A percentile compares a stretch with the other conserved stretches of the same genome.
These are phyloP conservation scores for Trypoxylus dichotomus DNA, from an alignment of 1,140 invertebrate species.

Conservation along the genomic window DNA sequence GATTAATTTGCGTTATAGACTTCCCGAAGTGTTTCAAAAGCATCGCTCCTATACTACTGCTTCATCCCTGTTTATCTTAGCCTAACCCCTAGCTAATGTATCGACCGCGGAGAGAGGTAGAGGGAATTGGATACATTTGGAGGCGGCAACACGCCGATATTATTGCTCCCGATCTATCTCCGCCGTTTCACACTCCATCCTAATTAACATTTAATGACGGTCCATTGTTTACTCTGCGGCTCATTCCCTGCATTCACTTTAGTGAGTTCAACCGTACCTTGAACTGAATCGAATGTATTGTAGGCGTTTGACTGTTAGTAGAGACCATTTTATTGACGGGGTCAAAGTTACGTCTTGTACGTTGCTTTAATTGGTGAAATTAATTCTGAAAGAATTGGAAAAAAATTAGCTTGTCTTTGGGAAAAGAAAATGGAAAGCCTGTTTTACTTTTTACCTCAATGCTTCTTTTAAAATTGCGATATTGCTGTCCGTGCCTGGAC, in stretches of 20 bases:
- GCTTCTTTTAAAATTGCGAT: too few species aligned
- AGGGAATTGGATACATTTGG: not conserved
- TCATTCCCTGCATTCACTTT: not conserved
- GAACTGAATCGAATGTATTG: too few species aligned
- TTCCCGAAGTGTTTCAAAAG: not conserved
- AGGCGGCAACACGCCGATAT: not conserved
- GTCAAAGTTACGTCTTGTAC: too few species aligned
- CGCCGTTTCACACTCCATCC: not conserved
- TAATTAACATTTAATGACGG: constrained; percentile 23
- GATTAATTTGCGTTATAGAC: not conserved
- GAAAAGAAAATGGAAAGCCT: too few species aligned
- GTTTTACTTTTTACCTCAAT: too few species aligned
- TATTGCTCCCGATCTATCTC: not conserved
- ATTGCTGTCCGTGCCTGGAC: too few species aligned
- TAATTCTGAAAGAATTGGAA: too few species aligned
- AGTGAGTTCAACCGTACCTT: not conserved
- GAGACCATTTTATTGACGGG: too few species aligned
- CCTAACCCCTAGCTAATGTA: not conserved
- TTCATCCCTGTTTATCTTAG: not conserved
- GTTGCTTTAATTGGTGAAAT: too few species aligned
- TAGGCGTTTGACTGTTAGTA: too few species aligned
- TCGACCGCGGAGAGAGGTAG: not conserved
- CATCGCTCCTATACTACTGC: not conserved
- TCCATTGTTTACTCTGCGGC: constrained; percentile 1
- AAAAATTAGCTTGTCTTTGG: too few species aligned